These are phyloP conservation scores for Hyaena hyaena DNA, from an alignment of 2,113 vertebrate genomes.

Conservation along the genomic window DNA sequence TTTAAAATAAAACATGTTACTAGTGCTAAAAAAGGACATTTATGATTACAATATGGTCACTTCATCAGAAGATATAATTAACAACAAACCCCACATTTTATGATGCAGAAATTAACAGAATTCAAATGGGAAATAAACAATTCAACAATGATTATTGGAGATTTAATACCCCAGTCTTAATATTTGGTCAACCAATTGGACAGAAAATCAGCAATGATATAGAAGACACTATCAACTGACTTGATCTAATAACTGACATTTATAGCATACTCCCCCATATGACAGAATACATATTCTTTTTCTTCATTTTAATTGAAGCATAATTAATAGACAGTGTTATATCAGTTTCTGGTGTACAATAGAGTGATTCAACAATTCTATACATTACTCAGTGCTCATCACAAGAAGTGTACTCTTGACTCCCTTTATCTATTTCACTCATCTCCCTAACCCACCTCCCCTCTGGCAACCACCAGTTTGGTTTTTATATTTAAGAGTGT, in stretches of 20 bases:
- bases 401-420: neutral
- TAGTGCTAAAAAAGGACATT: neutral
- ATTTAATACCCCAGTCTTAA: neutral
- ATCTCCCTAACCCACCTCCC: neutral
- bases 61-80: neutral
- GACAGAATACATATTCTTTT: neutral
- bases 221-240: neutral
- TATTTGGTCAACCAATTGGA: neutral
- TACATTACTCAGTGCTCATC: neutral
- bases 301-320: neutral
- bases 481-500: neutral
- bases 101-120: neutral
- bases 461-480: neutral
- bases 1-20: neutral
- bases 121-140: neutral
- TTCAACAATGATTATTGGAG: neutral
- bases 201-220: neutral
- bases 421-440: neutral
- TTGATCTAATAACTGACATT: neutral
- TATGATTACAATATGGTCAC: neutral
- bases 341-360: neutral
- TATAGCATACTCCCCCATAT: neutral
- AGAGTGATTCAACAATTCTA: neutral
- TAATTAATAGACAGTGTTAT: neutral
- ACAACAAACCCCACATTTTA: neutral